Evolutionary conservation across 2,797 vertebrate genomes (phyloP).

Genomic region (Acropternis orthonyx): DNA sequence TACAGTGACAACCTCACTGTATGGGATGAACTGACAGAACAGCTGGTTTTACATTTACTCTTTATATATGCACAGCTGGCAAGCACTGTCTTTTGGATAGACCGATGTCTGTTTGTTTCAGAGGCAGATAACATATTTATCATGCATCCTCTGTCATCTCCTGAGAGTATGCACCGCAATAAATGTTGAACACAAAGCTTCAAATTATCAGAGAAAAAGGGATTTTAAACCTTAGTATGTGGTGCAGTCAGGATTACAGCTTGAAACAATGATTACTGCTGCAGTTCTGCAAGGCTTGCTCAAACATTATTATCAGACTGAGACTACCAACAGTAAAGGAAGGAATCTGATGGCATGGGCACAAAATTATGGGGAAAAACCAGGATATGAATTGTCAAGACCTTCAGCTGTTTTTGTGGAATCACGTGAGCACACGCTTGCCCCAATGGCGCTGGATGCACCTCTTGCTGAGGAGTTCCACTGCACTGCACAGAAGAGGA

Average conservation of each 20-base stretch:
- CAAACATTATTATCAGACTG: background rate
- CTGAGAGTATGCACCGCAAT: background rate
- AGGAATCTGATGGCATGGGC: background rate
- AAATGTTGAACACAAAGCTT: slow-evolving; percentile 46
- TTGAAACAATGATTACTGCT: background rate
- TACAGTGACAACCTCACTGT: slow-evolving; percentile 45
- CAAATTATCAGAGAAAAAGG: slow-evolving; percentile 14
- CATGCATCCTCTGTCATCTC: slow-evolving; percentile 6
- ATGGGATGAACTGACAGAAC: slow-evolving; percentile 47
- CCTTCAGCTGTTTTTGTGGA: background rate
- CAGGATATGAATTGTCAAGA: background rate
- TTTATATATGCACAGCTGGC: slow-evolving; percentile 57
- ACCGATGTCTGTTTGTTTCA: slow-evolving; percentile 45
- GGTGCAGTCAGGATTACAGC: background rate
- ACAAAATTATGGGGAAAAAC: background rate
- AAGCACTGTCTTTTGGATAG: slow-evolving; percentile 34
- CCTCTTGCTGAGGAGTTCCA: background rate
- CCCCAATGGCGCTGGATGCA: too few species aligned
- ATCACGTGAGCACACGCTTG: fast-evolving
- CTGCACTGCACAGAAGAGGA: background rate
- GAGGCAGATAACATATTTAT: slow-evolving; percentile 19
- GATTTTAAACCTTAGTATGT: slow-evolving; percentile 7
- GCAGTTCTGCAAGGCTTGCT: background rate
- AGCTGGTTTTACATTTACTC: slow-evolving; percentile 64
- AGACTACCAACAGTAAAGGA: background rate